Evolutionary conservation across 1,140 invertebrate species (phyloP), one percentile per base, ranked within the genome.

Genomic region (Linepithema humile): DNA sequence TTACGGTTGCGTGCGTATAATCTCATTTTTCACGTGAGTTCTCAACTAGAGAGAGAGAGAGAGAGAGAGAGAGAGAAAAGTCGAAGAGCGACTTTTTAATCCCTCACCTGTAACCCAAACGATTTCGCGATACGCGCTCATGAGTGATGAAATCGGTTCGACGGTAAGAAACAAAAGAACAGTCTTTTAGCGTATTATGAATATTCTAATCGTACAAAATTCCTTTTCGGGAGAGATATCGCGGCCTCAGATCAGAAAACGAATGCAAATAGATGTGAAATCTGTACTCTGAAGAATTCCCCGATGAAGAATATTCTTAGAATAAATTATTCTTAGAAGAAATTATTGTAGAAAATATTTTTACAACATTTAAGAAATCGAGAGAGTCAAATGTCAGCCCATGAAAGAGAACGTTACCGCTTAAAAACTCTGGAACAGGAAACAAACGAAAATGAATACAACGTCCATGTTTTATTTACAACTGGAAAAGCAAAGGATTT

Each of bases 31-130:
- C 59, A 64, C 32, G 72, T 65, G 70, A 77, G 72, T 35, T 83
- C 70, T 64, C 45, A 65, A 83, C 53, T 74, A 5, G 17, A 23
- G 9, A 32, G n/a, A n/a, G 43, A 20, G 32, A 75, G 45, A 45
- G 43, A 43, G 5, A 10, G 29, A 32, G 43, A 69, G 10, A 2
- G 35, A 35, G 10, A 26, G 59, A 43, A 35, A 86, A 74, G 55
- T 43, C 64, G 53, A 74, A 75, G 67, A 82, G 64, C 48, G 77
- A 60, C 69, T 89, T 83, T 89, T 88, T 85, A 90, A 89, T 91
- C 89, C 77, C 91, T 91, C 90, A 89, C 86, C 90, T 91, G 87
- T 91, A 90, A 91, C 89, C 89, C 85, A 57, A 78, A 78, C 65
- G 83, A 77, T 65, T 72, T 12, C 87, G 85, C 77, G 48, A 90